These are phyloP conservation scores for Wasmannia auropunctata DNA, from an alignment of 1,140 invertebrate genomes.

Conservation along the genomic window DNA sequence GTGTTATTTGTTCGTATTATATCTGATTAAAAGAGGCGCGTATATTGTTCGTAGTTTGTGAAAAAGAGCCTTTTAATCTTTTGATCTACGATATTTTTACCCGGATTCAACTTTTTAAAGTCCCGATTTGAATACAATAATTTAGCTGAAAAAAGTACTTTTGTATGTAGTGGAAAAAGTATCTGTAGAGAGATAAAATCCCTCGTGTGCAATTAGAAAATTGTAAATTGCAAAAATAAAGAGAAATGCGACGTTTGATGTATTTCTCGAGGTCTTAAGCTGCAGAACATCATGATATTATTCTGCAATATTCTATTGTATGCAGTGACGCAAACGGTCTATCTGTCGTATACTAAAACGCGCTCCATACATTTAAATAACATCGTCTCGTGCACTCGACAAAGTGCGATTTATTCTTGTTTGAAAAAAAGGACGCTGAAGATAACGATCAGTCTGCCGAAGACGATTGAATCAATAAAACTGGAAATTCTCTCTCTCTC, in stretches of 20 bases:
- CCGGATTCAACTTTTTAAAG: not conserved
- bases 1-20: not conserved
- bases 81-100: not conserved
- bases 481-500: too few species aligned
- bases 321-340: slow-evolving; percentile 17
- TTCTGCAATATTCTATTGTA: slow-evolving; percentile 7
- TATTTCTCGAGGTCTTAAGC: slow-evolving; percentile 3
- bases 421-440: not conserved
- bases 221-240: not conserved
- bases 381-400: slow-evolving; percentile 13
- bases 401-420: slow-evolving; percentile 25
- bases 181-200: not conserved
- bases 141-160: not conserved
- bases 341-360: slow-evolving; percentile 22
- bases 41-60: not conserved
- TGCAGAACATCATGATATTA: slow-evolving; percentile 25
- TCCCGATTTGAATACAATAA: not conserved
- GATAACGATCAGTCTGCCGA: not conserved
- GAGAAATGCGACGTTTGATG: not conserved
- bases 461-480: not conserved
- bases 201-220: not conserved
- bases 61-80: slow-evolving; percentile 35
- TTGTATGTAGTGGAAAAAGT: not conserved
- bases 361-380: slow-evolving; percentile 41
- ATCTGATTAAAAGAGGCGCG: not conserved